Evolutionary conservation across 2,888 invertebrate genomes (phyloP), one percentile per base, ranked within the genome.

Genomic region (Ochropacha duplaris): DNA sequence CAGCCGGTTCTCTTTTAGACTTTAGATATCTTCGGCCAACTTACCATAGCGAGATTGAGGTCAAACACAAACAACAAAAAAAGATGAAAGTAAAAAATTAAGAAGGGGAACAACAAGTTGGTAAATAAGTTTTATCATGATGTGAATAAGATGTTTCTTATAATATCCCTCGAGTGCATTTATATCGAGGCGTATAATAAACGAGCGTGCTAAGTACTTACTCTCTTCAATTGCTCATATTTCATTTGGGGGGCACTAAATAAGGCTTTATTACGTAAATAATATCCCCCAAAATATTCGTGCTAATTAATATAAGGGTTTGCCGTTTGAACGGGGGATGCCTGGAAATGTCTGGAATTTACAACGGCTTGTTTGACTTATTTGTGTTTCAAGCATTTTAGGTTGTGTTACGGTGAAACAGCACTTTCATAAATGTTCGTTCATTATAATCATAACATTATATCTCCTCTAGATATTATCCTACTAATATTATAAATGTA

Each of bases 251-350:
- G 83, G 86, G 81, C 77, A 74, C 81, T 90, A 91, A 91, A 91
- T 90, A 87, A 90, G 88, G 87, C 89, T 90, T 91, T 91, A 91
- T 90, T 88, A 87, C 84, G 86, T 87, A 87, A 90, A 90, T 90
- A 90, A 89, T 90, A 90, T 81, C 87, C 89, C 88, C 83, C 85
- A 87, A 87, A 90, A 90, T 92, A 88, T 90, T 87, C 82, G 66
- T 79, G 79, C 90, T 91, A 91, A 91, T 92, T 91, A 92, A 90
- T 90, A 88, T 87, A 87, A 88, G 87, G 89, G 88, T 74, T 80
- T 78, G 69, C 80, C 78, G 52, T 52, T 52, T 78, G 78, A 79
- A 78, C 79, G 76, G 76, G 80, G 82, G 79, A 79, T 79, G 63
- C 64, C 61, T 70, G 65, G 71, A 79, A 78, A 79, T 79, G 62